Base-by-base conservation (phyloP, 1,140 invertebrate genomes). In the Lanistes nyassanus region DNA sequence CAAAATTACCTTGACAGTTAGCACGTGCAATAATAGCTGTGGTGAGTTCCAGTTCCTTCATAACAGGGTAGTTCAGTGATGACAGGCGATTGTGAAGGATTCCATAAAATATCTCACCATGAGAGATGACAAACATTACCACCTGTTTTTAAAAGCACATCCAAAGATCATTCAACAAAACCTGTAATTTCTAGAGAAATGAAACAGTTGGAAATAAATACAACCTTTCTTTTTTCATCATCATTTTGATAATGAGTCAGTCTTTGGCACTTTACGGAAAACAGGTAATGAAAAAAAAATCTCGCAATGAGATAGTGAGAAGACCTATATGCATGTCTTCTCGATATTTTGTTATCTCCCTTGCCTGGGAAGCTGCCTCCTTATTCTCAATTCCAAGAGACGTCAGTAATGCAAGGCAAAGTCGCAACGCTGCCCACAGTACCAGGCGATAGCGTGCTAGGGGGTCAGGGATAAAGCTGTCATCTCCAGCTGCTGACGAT, bases 351-450 rank as follows among this genome's bases (percentile, higher is more conserved):
- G 42, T 47, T 2, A 47, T 47, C 42, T 47, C 42, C 42, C 42
- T 47, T 76, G 91, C 89, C 89, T 96, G 95, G 31, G 93, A 89
- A 1, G 94, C 92, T 64, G 94, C 94, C 80, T 82, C 94, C 93
- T 88, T 92, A 90, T 97, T 97, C 75, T 94, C 92, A 0, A 93
- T 92, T 53, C 95, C 95, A 11, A 97, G 89, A 0, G 95, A 94
- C 4, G 94, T 95, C 2, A 97, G 89, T 31, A 97, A 86, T 19
- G 94, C 93, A 84, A 95, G 93, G 87, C 95, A 96, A 3, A 97
- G 88, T 79, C 93, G 91, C 34, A 97, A 85, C 34, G 94, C 93
- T 0, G 95, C 94, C 56, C 95, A 91, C 62, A 96, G 90, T 29
- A 97, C 93, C 83, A 96, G 94, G 70, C 94, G 92, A 88, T 95